These are phyloP conservation scores for Esox niger DNA, from an alignment of 2,113 vertebrate genomes.

Conservation along the genomic window DNA sequence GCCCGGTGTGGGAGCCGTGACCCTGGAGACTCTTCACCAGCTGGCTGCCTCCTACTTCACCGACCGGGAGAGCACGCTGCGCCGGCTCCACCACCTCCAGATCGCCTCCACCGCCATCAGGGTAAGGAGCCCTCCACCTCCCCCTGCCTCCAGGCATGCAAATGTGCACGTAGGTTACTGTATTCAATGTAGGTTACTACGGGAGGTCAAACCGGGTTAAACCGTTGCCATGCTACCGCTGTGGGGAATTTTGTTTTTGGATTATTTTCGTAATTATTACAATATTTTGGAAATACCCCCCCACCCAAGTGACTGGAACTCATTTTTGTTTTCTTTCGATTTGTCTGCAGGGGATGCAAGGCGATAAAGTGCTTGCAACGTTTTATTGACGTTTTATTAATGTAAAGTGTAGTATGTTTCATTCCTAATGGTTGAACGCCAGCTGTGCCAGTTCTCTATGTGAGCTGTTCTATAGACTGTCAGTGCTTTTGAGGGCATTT, in stretches of 20 bases:
- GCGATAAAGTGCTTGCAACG: no score
- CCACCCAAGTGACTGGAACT: no score
- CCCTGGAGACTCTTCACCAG: constrained; percentile 77
- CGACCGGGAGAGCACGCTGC: constrained; percentile 77
- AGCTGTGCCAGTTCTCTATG: neutral
- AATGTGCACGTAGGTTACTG: neutral
- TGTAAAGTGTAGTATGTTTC: neutral
- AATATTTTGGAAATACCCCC: no score
- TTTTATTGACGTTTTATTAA: neutral
- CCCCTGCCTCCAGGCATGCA: no score
- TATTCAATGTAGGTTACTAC: neutral
- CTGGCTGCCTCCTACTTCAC: constrained; percentile 81
- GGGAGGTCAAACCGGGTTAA: neutral
- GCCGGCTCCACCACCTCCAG: constrained; percentile 78
- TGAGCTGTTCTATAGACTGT: neutral
- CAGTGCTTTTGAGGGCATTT: no score
- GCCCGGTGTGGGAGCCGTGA: constrained; percentile 40
- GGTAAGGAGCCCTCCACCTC: constrained; percentile 46
- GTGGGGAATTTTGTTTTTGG: neutral
- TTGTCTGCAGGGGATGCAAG: constrained; percentile 1
- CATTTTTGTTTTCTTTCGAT: constrained; percentile 21
- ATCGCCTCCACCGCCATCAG: constrained; percentile 77
- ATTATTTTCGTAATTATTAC: no score
- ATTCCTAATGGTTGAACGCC: neutral
- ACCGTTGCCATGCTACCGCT: neutral